Evolutionary conservation across 2,888 invertebrate species (phyloP), one percentile per base, ranked within the genome.

Genomic region (Brachypalpus laphriformis): DNA sequence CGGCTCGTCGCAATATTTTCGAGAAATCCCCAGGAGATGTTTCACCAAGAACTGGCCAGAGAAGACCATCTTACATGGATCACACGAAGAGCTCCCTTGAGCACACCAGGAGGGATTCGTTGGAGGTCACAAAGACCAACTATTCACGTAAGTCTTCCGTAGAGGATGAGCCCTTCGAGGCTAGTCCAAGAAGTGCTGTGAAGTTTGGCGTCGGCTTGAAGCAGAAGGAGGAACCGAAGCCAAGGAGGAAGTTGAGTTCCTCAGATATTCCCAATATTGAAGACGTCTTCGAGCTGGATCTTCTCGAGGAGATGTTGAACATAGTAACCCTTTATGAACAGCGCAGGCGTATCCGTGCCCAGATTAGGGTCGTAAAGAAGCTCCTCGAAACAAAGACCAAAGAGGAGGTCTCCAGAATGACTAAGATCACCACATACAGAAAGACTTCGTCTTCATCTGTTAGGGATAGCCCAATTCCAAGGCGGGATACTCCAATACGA

Each of bases 321-420:
- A 95, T 94, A 89, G 95, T 96, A 76, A 94, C 94, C 70, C 95
- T 95, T 83, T 97, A 97, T 90, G 96, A 97, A 89, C 94, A 96
- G 89, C 93, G 97, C 87, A 94, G 96, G 85, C 94, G 95, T 87
- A 95, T 97, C 71, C 93, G 97, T 83, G 94, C 95, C 2, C 96
- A 96, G 91, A 96, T 97, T 82, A 93, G 96, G 85, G 90, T 95
- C 16, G 95, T 96, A 7, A 95, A 94, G 90, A 95, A 95, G 88
- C 92, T 94, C 87, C 93, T 93, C 28, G 94, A 94, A 87, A 91
- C 90, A 6, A 88, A 88, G 16, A 88, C 82, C 1, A 88, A 65
- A 34, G 87, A 87, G 34, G 85, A 86, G 71, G 82, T 74, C 0
- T 77, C 74, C 20, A 63, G 57, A 40, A 68, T 82, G 74, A 78